These are phyloP conservation scores for Labeo catla DNA, from an alignment of 2,113 vertebrate genomes.

Conservation along the genomic window DNA sequence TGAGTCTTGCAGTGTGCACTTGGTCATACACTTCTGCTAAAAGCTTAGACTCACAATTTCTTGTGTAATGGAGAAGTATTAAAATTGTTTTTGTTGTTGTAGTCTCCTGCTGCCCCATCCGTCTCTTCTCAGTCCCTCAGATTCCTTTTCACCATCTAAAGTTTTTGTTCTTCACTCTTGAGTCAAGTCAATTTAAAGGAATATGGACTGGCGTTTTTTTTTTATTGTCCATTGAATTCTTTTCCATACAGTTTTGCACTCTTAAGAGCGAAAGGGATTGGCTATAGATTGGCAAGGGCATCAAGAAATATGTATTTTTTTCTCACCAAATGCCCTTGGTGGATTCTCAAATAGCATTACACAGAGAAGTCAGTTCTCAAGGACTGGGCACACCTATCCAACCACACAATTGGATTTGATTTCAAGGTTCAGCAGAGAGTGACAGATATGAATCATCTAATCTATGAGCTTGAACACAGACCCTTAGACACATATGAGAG, in stretches of 20 bases:
- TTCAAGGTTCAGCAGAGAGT: constrained; percentile 68
- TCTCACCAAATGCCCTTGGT: constrained; percentile 31
- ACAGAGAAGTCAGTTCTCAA: constrained; percentile 40
- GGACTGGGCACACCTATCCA: constrained; percentile 42
- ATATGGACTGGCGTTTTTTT: constrained; percentile 71
- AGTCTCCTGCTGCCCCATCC: background rate
- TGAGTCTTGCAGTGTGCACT: background rate
- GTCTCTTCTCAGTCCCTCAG: background rate
- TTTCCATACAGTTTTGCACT: constrained; percentile 71
- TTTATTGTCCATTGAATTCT: constrained; percentile 76
- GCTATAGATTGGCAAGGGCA: constrained; percentile 35
- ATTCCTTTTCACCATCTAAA: background rate
- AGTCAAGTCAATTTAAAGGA: constrained; percentile 62
- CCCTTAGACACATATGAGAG: constrained; percentile 43
- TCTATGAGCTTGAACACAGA: constrained; percentile 61
- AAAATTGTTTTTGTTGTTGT: background rate
- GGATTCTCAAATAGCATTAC: constrained; percentile 47
- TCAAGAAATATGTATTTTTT: constrained; percentile 25
- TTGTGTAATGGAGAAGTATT: background rate
- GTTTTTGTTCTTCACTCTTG: constrained; percentile 39
- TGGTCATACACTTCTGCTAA: background rate
- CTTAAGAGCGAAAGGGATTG: constrained; percentile 75
- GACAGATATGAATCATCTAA: constrained; percentile 65
- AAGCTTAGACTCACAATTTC: background rate
- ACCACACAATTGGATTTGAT: constrained; percentile 67